Evolutionary conservation across 2,113 vertebrate species (phyloP).

Genomic region (Clupea harengus): DNA sequence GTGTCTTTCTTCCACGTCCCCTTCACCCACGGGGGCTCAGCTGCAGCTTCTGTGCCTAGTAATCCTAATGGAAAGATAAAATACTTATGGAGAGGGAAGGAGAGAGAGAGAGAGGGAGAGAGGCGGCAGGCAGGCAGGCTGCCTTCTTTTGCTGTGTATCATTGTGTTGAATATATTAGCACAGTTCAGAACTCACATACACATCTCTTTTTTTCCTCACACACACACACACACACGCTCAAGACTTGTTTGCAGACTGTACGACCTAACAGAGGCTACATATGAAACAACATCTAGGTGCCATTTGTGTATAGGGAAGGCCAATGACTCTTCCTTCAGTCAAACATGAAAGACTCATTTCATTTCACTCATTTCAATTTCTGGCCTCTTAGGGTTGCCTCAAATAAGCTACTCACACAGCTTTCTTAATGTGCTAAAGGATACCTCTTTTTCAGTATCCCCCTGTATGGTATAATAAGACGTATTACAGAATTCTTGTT

Average conservation of each 20-base stretch:
- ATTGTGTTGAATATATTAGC: not conserved
- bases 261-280: not conserved
- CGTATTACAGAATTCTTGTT: not conserved
- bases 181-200: not conserved
- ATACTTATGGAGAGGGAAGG: not conserved
- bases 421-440: not conserved
- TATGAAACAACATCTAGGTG: not conserved
- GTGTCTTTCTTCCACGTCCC: not conserved
- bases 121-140: not conserved
- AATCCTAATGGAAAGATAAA: constrained; percentile 6
- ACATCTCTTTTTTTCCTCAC: not conserved
- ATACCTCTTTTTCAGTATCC: not conserved
- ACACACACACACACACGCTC: not conserved
- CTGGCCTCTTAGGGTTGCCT: not conserved
- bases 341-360: not conserved
- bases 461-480: not conserved
- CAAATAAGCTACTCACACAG: not conserved
- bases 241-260: not conserved
- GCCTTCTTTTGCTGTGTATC: not conserved
- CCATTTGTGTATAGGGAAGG: not conserved
- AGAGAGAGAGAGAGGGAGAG: not conserved
- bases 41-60: not conserved
- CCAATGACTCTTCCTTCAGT: not conserved
- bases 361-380: not conserved
- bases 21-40: not conserved